phyloP scores from a whole-genome alignment of 2,113 vertebrate genomes.

The Salvelinus sp. region DNA sequence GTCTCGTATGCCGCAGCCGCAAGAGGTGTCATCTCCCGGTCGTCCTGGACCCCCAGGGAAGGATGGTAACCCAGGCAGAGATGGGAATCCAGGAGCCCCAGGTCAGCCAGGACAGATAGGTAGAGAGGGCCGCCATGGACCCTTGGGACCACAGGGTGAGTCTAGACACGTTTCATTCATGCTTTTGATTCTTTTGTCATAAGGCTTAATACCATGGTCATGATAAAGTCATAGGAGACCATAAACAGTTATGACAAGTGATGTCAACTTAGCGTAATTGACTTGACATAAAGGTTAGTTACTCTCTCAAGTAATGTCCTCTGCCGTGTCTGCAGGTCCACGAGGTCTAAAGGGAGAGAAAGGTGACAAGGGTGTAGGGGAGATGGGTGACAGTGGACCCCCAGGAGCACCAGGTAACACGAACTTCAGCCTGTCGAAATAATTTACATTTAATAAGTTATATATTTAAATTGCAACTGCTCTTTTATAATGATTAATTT shows the following conservation, averaged over 20 bases:
- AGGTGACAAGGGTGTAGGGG: constrained; percentile 86
- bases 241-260: not conserved
- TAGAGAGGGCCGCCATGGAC: constrained; percentile 87
- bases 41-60: constrained; percentile 91
- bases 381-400: constrained; percentile 87
- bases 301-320: not conserved
- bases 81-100: constrained; percentile 79
- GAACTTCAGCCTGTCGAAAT: not conserved
- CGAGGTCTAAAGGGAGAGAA: constrained; percentile 84
- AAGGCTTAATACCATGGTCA: not conserved
- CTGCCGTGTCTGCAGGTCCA: constrained; percentile 71
- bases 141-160: constrained; percentile 82
- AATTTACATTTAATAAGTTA: too few species aligned
- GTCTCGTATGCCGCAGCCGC: constrained; percentile 87
- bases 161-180: not conserved
- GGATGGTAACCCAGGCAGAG: constrained; percentile 80
- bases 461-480: not conserved
- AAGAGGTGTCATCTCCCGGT: constrained; percentile 84
- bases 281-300: too few species aligned
- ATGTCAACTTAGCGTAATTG: not conserved
- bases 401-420: constrained; percentile 87
- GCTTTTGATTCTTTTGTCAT: not conserved
- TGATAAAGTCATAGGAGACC: too few species aligned
- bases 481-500: not conserved
- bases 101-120: constrained; percentile 90